These are phyloP conservation scores for Aspidoscelis tigris DNA, from an alignment of 2,113 vertebrate species.

Conservation along the genomic window DNA sequence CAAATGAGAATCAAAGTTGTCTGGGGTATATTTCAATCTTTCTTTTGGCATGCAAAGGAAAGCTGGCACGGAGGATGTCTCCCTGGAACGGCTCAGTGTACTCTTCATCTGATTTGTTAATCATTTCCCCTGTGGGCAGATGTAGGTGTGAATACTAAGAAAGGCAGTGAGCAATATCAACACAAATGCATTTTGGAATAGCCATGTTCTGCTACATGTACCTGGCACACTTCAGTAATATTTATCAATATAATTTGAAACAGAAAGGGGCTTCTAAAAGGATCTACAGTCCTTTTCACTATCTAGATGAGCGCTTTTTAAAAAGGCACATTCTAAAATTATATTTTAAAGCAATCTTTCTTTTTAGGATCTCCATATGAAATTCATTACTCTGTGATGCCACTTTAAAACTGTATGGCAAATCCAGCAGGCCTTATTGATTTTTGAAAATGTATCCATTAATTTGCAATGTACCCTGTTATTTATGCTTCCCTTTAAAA, in stretches of 20 bases:
- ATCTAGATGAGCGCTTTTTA: conserved; percentile 56
- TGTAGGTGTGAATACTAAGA: not conserved
- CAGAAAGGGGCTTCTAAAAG: conserved; percentile 24
- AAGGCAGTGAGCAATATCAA: not conserved
- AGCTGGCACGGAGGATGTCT: too few relatives aligned
- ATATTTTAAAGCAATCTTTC: conserved; percentile 56
- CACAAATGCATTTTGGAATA: not conserved
- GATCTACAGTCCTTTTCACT: conserved; percentile 49
- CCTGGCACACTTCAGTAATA: not conserved
- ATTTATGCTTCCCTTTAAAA: conserved; percentile 63
- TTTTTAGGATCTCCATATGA: conserved; percentile 64
- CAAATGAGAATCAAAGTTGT: too few relatives aligned
- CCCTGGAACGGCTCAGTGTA: too few relatives aligned
- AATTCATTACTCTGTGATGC: conserved; percentile 48
- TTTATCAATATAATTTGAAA: conserved; percentile 36
- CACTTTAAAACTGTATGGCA: conserved; percentile 53
- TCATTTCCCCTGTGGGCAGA: not conserved
- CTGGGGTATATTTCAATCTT: too few relatives aligned
- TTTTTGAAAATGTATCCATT: conserved; percentile 39
- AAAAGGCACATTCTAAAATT: conserved; percentile 46
- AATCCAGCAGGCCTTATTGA: conserved; percentile 39
- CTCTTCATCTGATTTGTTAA: too few relatives aligned
- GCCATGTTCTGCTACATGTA: not conserved
- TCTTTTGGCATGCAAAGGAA: too few relatives aligned
- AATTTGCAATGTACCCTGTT: conserved; percentile 41